Evolutionary conservation across 2,888 invertebrate genomes (phyloP), one percentile per base, ranked within the genome.

Genomic region (Pollenia griseotomentosa): DNA sequence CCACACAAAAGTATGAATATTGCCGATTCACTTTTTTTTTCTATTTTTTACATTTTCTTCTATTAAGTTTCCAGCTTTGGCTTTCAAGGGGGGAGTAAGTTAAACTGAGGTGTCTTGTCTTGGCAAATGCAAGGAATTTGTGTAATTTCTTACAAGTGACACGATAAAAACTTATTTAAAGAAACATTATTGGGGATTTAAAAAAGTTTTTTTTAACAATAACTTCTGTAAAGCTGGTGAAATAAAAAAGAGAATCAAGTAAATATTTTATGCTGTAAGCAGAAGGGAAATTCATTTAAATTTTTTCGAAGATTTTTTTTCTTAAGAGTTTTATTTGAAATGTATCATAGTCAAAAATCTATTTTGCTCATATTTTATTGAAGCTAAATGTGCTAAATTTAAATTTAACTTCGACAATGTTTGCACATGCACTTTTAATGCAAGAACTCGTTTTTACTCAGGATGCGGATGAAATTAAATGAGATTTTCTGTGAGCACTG

Each of bases 161-260:
- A 84, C 81, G 78, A 87, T 87, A 87, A 87, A 86, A 87, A 84
- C 81, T 87, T 87, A 87, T 87, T 87, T 84, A 87, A 87, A 84
- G 81, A 87, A 87, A 84, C 87, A 87, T 87, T 87, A 87, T 87
- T 87, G 84, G 74, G 83, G 87, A 84, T 84, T 87, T 81, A 51
- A 71, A 53, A 81, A 81, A 82, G 63, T 83, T 80, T 78, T 63
- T 78, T 40, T 42, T 73, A 84, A 74, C 79, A 84, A 84, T 84
- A 80, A 70, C 74, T 84, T 79, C 65, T 48, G 16, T 55, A 33
- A 66, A 84, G 79, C 78, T 79, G 44, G 9, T 59, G 16, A 57
- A 73, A 73, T 16, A 19, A 74, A 65, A 23, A 48, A 48, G 23
- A 80, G 33, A 55, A 33, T 23, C 7, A 44, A 70, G 23, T 44